Evolutionary conservation across 2,113 vertebrate species (phyloP), one percentile per base, ranked within the genome.

Genomic region (Pundamilia nyererei): DNA sequence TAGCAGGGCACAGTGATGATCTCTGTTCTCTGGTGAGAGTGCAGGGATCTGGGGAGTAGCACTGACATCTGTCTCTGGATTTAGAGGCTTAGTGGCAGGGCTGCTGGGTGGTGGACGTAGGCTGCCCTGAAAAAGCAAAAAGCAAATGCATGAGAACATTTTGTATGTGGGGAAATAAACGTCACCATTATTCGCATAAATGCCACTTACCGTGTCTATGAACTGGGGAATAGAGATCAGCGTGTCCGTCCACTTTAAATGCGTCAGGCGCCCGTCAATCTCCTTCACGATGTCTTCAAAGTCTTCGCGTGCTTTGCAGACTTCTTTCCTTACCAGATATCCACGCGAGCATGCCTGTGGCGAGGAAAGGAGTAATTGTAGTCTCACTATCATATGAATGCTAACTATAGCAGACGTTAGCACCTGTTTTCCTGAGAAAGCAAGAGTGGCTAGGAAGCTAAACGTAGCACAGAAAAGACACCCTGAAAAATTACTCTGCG

Each of bases 211-310:
- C 77, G 88, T 88, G 54, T 96, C 81, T 42, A 86, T 86, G 81
- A 99, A 99, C 12, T 60, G 11, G 1, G 98, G 98, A 9, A 62
- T 90, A 0, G 95, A 94, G 65, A 98, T 86, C 2, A 92, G 8
- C 6, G 15, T 29, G 1, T 94, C 92, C 10, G 21, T 94, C 98
- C 98, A 99, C 13, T 68, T 60, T 86, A 99, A 90, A 51, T 81
- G 90, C 7, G 35, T 81, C 92, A 96, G 72, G 14, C 90, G 91
- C 3, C 97, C 98, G 40, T 99, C 98, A 6, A 98, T 95, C 81
- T 98, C 97, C 62, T 13, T 95, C 58, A 99, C 97, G 56, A 96
- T 87, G 8, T 94, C 94, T 89, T 98, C 97, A 92, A 97, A 99
- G 19, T 98, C 97, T 5, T 85, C 83, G 38, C 84, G 95, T 14